A percentile compares a stretch with the other conserved stretches of the same genome.
These are phyloP conservation scores for Ceryle rudis DNA, from an alignment of 2,797 vertebrate species.

Conservation along the genomic window DNA sequence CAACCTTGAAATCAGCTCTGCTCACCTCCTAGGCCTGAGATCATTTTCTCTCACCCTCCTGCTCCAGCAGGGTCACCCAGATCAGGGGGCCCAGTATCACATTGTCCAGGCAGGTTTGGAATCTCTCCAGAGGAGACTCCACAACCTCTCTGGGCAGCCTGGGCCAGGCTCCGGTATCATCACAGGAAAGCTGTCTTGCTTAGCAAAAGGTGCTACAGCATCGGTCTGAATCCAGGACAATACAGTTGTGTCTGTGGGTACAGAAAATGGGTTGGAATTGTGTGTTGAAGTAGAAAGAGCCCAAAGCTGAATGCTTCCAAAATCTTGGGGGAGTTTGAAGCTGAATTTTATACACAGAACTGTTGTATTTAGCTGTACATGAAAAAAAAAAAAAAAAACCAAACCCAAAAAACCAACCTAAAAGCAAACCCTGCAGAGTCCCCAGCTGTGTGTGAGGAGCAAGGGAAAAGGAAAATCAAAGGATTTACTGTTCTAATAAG, in stretches of 20 bases:
- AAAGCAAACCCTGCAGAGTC: neutral
- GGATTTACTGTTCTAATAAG: neutral
- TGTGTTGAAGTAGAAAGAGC: neutral
- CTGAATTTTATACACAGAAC: neutral
- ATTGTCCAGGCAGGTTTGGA: neutral
- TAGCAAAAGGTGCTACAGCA: neutral
- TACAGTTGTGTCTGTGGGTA: fast-evolving
- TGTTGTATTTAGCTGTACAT: neutral
- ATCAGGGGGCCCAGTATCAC: neutral
- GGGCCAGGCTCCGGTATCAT: neutral
- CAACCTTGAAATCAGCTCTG: neutral
- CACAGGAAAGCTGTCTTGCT: neutral
- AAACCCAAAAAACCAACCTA: neutral
- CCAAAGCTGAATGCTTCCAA: neutral
- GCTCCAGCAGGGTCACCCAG: neutral
- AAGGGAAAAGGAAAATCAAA: neutral
- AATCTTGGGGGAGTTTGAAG: neutral
- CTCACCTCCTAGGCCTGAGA: fast-evolving
- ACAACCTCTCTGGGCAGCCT: neutral
- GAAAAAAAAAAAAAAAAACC: neutral
- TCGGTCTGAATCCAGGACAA: neutral
- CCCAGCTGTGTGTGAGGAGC: neutral
- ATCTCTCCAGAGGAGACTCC: neutral
- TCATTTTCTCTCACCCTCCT: neutral
- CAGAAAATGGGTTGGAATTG: neutral